phyloP scores from a whole-genome alignment of 2,888 invertebrate species.

The Diplolepis rosae region DNA sequence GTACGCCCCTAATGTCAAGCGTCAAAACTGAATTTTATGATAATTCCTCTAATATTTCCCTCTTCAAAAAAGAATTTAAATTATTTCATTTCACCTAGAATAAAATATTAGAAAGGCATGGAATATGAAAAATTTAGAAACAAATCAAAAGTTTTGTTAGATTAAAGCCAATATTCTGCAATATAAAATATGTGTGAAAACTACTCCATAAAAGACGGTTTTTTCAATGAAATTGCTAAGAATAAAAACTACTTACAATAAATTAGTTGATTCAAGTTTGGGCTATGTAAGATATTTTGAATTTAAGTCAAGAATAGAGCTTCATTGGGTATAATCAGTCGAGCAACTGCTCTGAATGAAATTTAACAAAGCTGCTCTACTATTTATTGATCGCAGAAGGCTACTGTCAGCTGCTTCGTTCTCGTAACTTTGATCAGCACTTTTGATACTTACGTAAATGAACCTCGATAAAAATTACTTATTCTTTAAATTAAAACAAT shows the following conservation, averaged over 20 bases:
- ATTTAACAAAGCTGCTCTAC: slow-evolving; percentile 21
- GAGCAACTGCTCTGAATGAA: neutral
- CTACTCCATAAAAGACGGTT: neutral
- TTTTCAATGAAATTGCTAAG: neutral
- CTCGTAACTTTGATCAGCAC: slow-evolving; percentile 1
- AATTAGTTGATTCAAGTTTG: neutral
- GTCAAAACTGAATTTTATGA: too few species aligned
- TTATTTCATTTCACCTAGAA: too few species aligned
- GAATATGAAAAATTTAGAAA: too few species aligned
- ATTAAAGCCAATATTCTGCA: neutral
- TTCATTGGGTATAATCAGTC: slow-evolving; percentile 13
- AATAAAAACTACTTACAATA: neutral
- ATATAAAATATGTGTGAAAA: neutral
- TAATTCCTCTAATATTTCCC: neutral
- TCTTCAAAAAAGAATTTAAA: too few species aligned
- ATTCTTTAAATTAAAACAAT: neutral
- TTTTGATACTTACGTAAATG: neutral
- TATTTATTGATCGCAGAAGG: slow-evolving; percentile 26
- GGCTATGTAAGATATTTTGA: neutral
- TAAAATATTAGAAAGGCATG: too few species aligned
- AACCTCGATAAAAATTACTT: neutral
- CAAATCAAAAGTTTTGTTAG: neutral
- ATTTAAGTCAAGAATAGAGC: neutral
- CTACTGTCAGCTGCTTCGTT: neutral
- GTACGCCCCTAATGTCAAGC: neutral